Percentiles rank a stretch among this genome's conserved stretches.
Conservation (phyloP, 2,113 vertebrate species). For the Tangachromis dhanisi region DNA sequence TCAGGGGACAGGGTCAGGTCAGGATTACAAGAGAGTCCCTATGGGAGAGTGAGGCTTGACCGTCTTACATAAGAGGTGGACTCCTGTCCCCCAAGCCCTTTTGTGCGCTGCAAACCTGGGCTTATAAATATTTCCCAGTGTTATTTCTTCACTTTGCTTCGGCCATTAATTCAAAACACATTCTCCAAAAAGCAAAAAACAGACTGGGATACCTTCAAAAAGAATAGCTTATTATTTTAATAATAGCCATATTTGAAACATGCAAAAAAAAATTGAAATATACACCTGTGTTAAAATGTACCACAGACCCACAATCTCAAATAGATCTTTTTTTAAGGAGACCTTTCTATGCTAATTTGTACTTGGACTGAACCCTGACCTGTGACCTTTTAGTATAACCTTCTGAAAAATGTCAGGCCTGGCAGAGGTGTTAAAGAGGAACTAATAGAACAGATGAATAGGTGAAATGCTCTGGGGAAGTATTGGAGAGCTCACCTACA, state of each 20-base stretch:
- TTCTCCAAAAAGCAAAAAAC: background rate
- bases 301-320: background rate
- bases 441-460: constrained; percentile 59
- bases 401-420: constrained; percentile 28
- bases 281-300: background rate
- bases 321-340: background rate
- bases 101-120: background rate
- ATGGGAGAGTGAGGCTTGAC: constrained; percentile 16
- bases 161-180: background rate
- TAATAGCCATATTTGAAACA: background rate
- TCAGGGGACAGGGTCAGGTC: constrained; percentile 34
- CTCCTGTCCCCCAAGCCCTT: constrained; percentile 16
- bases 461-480: constrained; percentile 34
- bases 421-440: constrained; percentile 68
- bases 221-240: background rate
- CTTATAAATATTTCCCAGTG: constrained; percentile 22
- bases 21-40: constrained; percentile 39
- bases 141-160: constrained; percentile 28
- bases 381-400: constrained; percentile 19
- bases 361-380: constrained; percentile 66
- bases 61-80: background rate
- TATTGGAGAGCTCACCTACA: background rate
- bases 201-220: background rate
- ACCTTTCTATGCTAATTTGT: constrained; percentile 60
- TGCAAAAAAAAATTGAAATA: background rate